A percentile compares a stretch with the other conserved stretches of the same genome.
These are phyloP conservation scores for Heliothis subflexa DNA, from an alignment of 1,140 invertebrate genomes.

Conservation along the genomic window DNA sequence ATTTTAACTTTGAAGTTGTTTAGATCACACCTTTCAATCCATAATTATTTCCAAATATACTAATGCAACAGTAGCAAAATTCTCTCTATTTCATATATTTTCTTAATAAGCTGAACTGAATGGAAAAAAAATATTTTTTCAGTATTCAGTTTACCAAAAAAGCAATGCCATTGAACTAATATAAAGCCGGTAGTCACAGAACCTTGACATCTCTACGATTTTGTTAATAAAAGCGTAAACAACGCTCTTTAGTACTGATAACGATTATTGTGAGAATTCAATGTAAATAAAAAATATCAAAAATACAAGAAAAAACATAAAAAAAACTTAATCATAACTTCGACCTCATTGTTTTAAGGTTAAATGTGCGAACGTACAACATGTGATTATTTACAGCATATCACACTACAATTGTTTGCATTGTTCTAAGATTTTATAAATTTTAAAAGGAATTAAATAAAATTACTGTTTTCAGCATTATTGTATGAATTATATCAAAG, in stretches of 20 bases:
- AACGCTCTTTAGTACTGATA: background rate
- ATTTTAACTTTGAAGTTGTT: too few species aligned
- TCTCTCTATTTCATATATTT: too few species aligned
- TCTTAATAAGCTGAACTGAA: too few species aligned
- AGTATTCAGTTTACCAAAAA: background rate
- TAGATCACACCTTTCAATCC: too few species aligned
- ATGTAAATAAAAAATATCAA: background rate
- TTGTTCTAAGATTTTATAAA: too few species aligned
- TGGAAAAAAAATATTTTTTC: too few species aligned
- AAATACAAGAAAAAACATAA: conserved; percentile 10
- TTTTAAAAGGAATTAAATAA: too few species aligned
- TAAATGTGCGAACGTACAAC: conserved; percentile 16
- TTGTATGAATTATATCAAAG: too few species aligned
- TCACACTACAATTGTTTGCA: conserved; percentile 34
- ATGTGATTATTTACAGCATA: conserved; percentile 8
- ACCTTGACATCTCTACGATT: conserved; percentile 20
- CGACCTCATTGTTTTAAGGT: conserved; percentile 36
- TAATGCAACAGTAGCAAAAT: too few species aligned
- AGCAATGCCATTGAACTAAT: background rate
- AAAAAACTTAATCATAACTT: conserved; percentile 2
- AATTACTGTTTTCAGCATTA: too few species aligned
- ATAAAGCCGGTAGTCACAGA: background rate
- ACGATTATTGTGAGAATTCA: conserved; percentile 35
- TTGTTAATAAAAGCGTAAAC: conserved; percentile 37
- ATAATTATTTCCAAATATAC: too few species aligned